A percentile compares a stretch with the other conserved stretches of the same genome.
These are phyloP conservation scores for Parascotia fuliginaria DNA, from an alignment of 2,888 invertebrate species.

Conservation along the genomic window DNA sequence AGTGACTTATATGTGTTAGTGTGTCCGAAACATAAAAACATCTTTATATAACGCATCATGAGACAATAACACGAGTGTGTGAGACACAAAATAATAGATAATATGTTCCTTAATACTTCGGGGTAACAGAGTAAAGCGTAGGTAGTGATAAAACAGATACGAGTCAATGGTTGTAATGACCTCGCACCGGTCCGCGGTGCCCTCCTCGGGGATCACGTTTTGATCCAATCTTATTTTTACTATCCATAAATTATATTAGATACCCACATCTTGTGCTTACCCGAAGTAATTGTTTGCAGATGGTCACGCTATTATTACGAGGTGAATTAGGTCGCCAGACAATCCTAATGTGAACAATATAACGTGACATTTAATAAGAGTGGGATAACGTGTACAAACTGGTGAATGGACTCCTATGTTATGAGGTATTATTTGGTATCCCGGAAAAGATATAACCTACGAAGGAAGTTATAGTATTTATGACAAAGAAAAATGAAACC, in stretches of 20 bases:
- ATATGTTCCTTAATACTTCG: constrained; percentile 38
- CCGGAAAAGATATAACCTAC: too few relatives aligned
- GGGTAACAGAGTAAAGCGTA: constrained; percentile 40
- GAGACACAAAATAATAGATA: constrained; percentile 39
- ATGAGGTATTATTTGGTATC: not conserved
- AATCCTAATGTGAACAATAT: constrained; percentile 4
- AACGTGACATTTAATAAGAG: not conserved
- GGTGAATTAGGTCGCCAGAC: constrained; percentile 25
- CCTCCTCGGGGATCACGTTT: constrained; percentile 52
- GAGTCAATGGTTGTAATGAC: constrained; percentile 58
- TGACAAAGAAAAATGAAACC: too few relatives aligned
- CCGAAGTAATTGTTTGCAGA: constrained; percentile 43
- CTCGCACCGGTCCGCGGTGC: constrained; percentile 49
- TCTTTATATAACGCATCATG: constrained; percentile 31
- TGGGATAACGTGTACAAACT: not conserved
- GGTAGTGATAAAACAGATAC: constrained; percentile 56
- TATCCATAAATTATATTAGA: constrained; percentile 53
- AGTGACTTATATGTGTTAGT: too few relatives aligned
- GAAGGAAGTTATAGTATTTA: too few relatives aligned
- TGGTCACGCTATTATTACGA: constrained; percentile 32
- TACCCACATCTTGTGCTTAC: constrained; percentile 36
- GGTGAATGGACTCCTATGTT: not conserved
- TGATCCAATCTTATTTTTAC: constrained; percentile 61
- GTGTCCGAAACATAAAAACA: too few relatives aligned
- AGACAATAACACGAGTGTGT: constrained; percentile 19